phyloP scores from a whole-genome alignment of 1,140 invertebrate species.

The Drosophila sp. region DNA sequence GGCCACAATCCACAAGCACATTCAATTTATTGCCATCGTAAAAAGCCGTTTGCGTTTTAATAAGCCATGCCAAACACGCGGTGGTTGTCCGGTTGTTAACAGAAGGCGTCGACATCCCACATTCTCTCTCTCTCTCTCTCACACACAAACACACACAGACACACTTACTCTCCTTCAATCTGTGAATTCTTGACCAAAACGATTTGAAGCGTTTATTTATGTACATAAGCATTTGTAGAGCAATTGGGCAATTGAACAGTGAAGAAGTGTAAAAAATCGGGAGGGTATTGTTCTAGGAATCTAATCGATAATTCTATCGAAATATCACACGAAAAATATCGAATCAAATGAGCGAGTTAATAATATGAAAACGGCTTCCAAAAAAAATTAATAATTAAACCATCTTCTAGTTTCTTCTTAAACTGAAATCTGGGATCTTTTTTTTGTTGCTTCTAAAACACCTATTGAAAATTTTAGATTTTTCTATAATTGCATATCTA shows the following conservation, averaged over 20 bases:
- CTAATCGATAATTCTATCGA: slow-evolving; percentile 69
- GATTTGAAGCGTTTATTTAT: slow-evolving; percentile 41
- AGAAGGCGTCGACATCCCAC: slow-evolving; percentile 65
- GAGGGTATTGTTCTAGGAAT: too few relatives aligned
- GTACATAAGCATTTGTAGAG: slow-evolving; percentile 25
- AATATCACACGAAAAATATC: slow-evolving; percentile 7
- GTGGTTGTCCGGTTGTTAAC: slow-evolving; percentile 62
- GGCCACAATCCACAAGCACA: slow-evolving; percentile 33
- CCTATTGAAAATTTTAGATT: too few relatives aligned
- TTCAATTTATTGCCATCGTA: slow-evolving; percentile 78
- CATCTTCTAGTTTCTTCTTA: too few relatives aligned
- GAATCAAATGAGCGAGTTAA: too few relatives aligned
- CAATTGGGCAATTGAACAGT: slow-evolving; percentile 58
- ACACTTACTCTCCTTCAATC: not conserved
- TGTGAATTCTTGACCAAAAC: slow-evolving; percentile 55
- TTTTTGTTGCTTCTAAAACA: too few relatives aligned
- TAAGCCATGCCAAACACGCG: slow-evolving; percentile 76
- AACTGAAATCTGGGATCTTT: too few relatives aligned
- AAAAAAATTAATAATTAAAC: too few relatives aligned
- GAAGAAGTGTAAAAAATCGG: too few relatives aligned
- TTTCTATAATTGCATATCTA: too few relatives aligned
- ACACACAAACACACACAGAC: not conserved
- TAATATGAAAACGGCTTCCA: too few relatives aligned
- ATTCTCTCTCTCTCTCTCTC: slow-evolving; percentile 31
- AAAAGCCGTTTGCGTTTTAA: slow-evolving; percentile 82